Percentiles rank a stretch among this genome's conserved stretches.
Conservation (phyloP, 2,113 vertebrate species). For the Erythrocercus mccallii region DNA sequence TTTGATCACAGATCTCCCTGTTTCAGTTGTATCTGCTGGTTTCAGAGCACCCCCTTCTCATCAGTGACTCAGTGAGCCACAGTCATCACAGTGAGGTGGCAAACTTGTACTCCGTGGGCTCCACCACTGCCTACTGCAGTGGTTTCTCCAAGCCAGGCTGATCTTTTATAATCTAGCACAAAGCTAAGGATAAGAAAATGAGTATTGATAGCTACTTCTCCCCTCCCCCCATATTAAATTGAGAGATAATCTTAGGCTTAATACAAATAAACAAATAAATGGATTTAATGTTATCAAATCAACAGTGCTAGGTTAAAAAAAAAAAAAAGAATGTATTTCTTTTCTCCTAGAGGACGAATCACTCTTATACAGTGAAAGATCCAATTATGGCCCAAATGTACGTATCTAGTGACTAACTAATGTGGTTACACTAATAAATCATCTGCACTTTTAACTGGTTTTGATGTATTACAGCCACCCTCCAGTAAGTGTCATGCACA, state of each 20-base stretch:
- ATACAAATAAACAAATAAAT: neutral
- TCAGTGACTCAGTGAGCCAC: slow-evolving; percentile 5
- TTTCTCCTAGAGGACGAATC: neutral
- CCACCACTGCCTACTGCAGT: neutral
- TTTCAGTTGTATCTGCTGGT: neutral
- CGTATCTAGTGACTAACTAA: neutral
- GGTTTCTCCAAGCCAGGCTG: neutral
- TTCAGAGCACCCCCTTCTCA: neutral
- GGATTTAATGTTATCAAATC: neutral
- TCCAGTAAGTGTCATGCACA: neutral
- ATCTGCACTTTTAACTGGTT: neutral
- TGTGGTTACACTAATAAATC: neutral
- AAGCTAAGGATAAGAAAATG: neutral
- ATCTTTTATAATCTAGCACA: neutral
- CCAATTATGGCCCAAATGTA: neutral
- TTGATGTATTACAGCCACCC: neutral
- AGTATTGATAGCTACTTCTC: neutral
- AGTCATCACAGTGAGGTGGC: neutral
- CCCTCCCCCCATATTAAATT: neutral
- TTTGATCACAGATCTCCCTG: neutral
- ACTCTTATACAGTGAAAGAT: neutral
- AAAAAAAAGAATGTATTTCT: neutral
- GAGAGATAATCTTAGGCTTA: neutral
- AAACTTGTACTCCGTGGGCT: neutral
- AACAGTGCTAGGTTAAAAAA: neutral